Conservation (phyloP, 1,140 invertebrate species). For the Diorhabda elongata region DNA sequence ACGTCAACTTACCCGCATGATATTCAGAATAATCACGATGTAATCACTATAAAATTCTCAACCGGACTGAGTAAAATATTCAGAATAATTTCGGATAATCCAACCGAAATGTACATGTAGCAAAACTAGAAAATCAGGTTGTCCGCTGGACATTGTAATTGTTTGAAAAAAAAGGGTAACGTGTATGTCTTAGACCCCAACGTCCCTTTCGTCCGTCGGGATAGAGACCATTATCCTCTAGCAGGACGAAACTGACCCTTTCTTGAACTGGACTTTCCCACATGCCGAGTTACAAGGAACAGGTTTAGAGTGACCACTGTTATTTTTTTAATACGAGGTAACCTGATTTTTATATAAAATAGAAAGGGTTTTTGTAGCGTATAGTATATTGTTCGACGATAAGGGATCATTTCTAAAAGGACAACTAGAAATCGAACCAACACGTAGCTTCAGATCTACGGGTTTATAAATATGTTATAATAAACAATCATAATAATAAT, state of each 20-base stretch:
- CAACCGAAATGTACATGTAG: conserved; percentile 26
- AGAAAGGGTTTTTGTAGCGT: conserved; percentile 15
- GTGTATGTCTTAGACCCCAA: conserved; percentile 10
- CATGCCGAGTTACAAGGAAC: conserved; percentile 23
- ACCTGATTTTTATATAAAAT: conserved; percentile 16
- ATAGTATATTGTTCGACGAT: conserved; percentile 5
- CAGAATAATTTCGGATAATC: conserved; percentile 21
- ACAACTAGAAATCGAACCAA: not conserved
- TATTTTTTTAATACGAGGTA: conserved; percentile 17
- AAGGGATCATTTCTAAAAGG: conserved; percentile 16
- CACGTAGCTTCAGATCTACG: too few species aligned
- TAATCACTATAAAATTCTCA: conserved; percentile 28
- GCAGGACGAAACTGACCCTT: conserved; percentile 34
- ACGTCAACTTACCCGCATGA: conserved; percentile 11
- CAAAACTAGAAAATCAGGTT: conserved; percentile 40
- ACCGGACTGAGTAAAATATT: conserved; percentile 35
- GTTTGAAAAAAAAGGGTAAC: conserved; percentile 28
- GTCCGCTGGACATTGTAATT: conserved; percentile 32
- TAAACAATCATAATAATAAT: too few species aligned
- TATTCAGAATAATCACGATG: conserved; percentile 23
- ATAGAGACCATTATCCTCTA: conserved; percentile 24
- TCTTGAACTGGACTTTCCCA: conserved; percentile 31
- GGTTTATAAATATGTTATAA: too few species aligned
- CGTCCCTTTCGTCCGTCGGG: not conserved
- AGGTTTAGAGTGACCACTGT: conserved; percentile 33